A percentile compares a stretch with the other conserved stretches of the same genome.
phyloP scores from a whole-genome alignment of 2,113 vertebrate genomes.

The Nansenia antarctica region DNA sequence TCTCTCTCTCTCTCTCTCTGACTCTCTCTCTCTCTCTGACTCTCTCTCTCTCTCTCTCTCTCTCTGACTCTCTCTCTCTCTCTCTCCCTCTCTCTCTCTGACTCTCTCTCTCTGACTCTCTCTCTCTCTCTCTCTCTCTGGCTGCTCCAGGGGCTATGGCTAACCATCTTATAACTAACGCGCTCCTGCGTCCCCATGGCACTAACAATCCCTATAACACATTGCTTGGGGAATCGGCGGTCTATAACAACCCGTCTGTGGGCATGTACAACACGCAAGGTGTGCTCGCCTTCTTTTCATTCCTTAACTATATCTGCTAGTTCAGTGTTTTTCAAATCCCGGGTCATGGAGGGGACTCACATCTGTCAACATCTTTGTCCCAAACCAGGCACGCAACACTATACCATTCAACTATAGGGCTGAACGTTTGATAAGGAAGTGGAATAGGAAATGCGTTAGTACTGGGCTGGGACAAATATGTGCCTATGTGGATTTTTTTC shows the following conservation, averaged over 20 bases:
- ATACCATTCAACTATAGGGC: no score
- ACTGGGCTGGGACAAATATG: no score
- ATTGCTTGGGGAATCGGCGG: slow-evolving; percentile 98
- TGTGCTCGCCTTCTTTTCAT: slow-evolving; percentile 88
- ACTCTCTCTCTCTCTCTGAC: slow-evolving; percentile 49
- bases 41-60: neutral
- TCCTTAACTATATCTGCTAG: slow-evolving; percentile 25
- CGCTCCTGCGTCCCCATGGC: slow-evolving; percentile 99
- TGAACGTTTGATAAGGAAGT: no score
- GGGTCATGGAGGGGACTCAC: no score
- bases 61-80: neutral
- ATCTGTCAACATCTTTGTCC: no score
- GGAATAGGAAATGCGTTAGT: no score
- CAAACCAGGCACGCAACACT: no score
- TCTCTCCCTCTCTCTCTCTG: slow-evolving; percentile 42
- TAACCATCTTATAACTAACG: slow-evolving; percentile 99
- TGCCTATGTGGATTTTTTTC: no score
- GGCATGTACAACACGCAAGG: slow-evolving; percentile 99
- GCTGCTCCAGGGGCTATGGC: slow-evolving; percentile 99
- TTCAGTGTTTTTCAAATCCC: no score
- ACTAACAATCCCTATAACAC: slow-evolving; percentile 99
- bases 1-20: slow-evolving; percentile 57
- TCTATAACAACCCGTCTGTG: slow-evolving; percentile 99
- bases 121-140: slow-evolving; percentile 88
- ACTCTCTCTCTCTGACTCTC: slow-evolving; percentile 45